Base-by-base conservation (phyloP, 2,113 vertebrate species). In the Macroglossus sobrinus region DNA sequence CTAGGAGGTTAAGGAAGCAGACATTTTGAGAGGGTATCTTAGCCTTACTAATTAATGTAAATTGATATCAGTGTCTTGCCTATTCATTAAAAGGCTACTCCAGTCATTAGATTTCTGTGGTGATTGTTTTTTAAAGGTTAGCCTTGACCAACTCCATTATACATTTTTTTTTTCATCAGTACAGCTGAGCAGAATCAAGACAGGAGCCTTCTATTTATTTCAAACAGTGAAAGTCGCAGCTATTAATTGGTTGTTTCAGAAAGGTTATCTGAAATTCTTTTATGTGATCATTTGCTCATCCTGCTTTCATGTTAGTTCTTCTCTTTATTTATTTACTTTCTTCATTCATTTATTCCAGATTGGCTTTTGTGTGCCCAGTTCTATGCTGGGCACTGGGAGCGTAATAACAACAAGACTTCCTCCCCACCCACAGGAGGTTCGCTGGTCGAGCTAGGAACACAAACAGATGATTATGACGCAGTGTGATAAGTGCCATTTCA, bases 71-170 rank as follows among this genome's bases (percentile, higher is more conserved):
- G 33, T 78, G 88, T 88, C 94, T 93, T 92, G 19, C 71, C 96
- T 96, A 81, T 82, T 95, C 96, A 88, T 72, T 59, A 82, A 94
- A 93, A 94, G 86, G 15, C 74, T 89, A 57, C 80, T 72, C 69
- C 7, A 50, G 75, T 97, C 76, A 78, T 76, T 97, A 78, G 94
- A 89, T 97, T 96, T 97, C 75, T 71, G 80, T 87, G 89, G 57
- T 78, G 92, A 95, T 84, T 94, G 89, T 89, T 89, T 94, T 94
- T 96, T 97, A 89, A 92, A 96, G 89, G 92, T 94, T 95, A 93
- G 33, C 79, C 86, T 95, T 84, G 61, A 87, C 64, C 40, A 75
- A 92, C 75, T 95, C 92, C 64, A 43, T 93, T 93, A 38, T 66
- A 57, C 50, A 68, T 15, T 55, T 84, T 61, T 84, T 61, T n/a